A percentile compares a stretch with the other conserved stretches of the same genome.
These are phyloP conservation scores for Nemurella pictetii DNA, from an alignment of 2,888 invertebrate genomes.

Conservation along the genomic window DNA sequence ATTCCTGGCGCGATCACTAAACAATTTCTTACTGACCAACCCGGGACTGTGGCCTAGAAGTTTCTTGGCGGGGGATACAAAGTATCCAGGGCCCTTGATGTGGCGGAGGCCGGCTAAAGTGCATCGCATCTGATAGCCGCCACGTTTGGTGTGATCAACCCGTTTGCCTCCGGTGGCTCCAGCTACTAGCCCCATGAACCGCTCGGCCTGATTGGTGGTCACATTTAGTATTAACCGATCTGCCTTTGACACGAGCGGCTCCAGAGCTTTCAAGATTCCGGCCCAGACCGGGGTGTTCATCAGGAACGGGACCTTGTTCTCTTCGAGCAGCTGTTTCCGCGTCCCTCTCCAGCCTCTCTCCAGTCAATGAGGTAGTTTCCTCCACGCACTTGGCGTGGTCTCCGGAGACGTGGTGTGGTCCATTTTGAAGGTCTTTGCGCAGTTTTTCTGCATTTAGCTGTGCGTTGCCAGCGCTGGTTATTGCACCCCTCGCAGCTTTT, in stretches of 20 bases:
- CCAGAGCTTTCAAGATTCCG: not conserved
- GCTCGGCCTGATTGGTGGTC: conserved; percentile 34
- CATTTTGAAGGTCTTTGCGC: conserved; percentile 11
- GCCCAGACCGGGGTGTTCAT: conserved; percentile 24
- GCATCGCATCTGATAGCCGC: not conserved
- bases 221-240: conserved; percentile 24
- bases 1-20: not conserved
- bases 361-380: not conserved
- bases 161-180: conserved; percentile 33
- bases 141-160: conserved; percentile 8
- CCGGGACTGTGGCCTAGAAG: conserved; percentile 11
- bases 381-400: conserved; percentile 27
- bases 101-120: not conserved
- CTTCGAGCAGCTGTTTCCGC: conserved; percentile 2
- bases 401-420: conserved; percentile 32
- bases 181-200: conserved; percentile 32
- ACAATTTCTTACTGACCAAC: not conserved
- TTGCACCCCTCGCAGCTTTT: conserved; percentile 19
- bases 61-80: not conserved
- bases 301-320: conserved; percentile 6
- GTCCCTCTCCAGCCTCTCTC: no score
- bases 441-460: not conserved
- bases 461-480: not conserved
- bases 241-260: conserved; percentile 28
- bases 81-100: conserved; percentile 1